Evolutionary conservation across 2,888 invertebrate species (phyloP), one percentile per base, ranked within the genome.

Genomic region (Lasioglossum figueresi): DNA sequence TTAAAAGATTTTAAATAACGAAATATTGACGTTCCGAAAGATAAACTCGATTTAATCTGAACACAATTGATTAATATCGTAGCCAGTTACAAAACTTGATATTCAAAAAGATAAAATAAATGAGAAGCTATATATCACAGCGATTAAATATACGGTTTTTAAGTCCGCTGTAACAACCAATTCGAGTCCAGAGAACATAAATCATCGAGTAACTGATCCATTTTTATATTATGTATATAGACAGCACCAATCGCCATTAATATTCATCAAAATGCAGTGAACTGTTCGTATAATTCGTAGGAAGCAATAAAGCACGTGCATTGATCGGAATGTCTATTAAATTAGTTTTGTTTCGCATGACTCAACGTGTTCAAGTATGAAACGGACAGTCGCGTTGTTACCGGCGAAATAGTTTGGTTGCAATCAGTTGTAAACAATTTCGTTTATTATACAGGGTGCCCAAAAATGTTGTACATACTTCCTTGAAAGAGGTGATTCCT

Each of bases 261-360:
- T 82, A 84, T 84, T 82, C 84, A 82, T 84, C 82, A 75, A 82
- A 79, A 82, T 68, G 78, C 71, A 79, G 79, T 70, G 77, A 74
- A 73, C 48, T 19, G 19, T n/a, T 48, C 72, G 43, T 59, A 27
- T 70, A 63, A 45, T 71, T 52, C 59, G 16, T 72, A 66, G 79
- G 72, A 79, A 76, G 74, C 75, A 82, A 74, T 75, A 74, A 79
- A 75, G 52, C 37, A 73, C 56, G 52, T 8, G 63, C 63, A 31
- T 56, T 66, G 37, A 63, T 73, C 73, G 10, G 68, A 74, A 74
- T 56, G 16, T 63, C 74, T 59, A 77, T 70, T 76, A 74, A 80
- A 83, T 82, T 82, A 82, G 72, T 72, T 75, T 74, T 43, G 66
- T 71, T 59, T 52, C 43, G 37, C 75, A 45, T 63, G 45, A 63